phyloP scores from a whole-genome alignment of 2,113 vertebrate genomes.

The Nibea albiflora region DNA sequence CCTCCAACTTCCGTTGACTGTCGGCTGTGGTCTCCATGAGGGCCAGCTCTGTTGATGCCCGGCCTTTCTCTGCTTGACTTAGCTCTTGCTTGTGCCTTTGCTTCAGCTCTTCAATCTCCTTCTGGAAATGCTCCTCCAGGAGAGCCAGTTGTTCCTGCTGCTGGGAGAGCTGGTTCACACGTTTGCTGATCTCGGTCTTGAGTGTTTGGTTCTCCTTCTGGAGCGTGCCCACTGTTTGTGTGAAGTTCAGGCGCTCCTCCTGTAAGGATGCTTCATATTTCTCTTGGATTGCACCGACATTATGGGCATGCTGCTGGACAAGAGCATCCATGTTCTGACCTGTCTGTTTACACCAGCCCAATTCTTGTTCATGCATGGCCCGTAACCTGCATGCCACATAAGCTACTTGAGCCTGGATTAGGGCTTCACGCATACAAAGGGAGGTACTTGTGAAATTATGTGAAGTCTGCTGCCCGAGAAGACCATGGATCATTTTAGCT shows the following conservation, averaged over 20 bases:
- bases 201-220: conserved; percentile 89
- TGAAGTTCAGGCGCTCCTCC: conserved; percentile 87
- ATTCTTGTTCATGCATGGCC: conserved; percentile 86
- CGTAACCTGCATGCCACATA: conserved; percentile 90
- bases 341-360: conserved; percentile 86
- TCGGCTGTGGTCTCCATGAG: conserved; percentile 85
- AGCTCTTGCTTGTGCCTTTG: conserved; percentile 86
- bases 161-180: conserved; percentile 81
- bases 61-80: conserved; percentile 81
- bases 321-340: conserved; percentile 84
- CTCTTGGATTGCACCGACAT: conserved; percentile 82
- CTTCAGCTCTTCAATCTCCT: conserved; percentile 83
- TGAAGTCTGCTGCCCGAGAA: conserved; percentile 79
- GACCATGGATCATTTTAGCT: conserved; percentile 81
- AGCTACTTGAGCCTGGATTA: conserved; percentile 93
- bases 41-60: conserved; percentile 81
- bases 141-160: conserved; percentile 83
- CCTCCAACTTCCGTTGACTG: conserved; percentile 84
- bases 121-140: conserved; percentile 82
- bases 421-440: conserved; percentile 90
- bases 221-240: conserved; percentile 81
- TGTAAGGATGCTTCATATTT: conserved; percentile 88
- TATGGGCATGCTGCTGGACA: conserved; percentile 86
- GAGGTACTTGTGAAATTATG: conserved; percentile 83
- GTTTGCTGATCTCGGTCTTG: conserved; percentile 84